Conservation (phyloP, 1,140 invertebrate species). For the Portunus trituberculatus region DNA sequence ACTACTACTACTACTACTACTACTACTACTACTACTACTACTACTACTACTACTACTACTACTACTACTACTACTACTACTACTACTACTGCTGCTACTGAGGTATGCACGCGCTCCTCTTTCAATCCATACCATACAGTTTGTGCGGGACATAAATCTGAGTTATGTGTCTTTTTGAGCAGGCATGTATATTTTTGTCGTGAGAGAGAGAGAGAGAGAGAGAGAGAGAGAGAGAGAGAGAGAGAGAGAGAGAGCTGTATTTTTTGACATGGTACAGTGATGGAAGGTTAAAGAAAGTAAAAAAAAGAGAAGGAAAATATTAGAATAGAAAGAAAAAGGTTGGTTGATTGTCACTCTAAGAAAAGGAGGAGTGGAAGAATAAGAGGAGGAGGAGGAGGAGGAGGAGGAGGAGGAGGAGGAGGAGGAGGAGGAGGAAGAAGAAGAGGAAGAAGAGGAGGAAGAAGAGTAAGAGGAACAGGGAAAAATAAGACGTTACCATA, state of each 20-base stretch:
- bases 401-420: background rate
- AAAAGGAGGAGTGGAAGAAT: background rate
- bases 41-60: conserved; percentile 22
- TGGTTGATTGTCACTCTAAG: too few relatives aligned
- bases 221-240: too few relatives aligned
- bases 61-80: conserved; percentile 22
- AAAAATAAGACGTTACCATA: background rate
- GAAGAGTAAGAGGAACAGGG: background rate
- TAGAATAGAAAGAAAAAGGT: too few relatives aligned
- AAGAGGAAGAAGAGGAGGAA: background rate
- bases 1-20: conserved; percentile 1
- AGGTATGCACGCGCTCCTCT: background rate
- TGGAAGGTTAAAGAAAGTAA: too few relatives aligned
- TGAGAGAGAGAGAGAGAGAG: too few relatives aligned
- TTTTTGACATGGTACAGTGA: too few relatives aligned
- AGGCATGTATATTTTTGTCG: too few relatives aligned
- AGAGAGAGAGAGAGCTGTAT: too few relatives aligned
- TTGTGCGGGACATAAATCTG: too few relatives aligned
- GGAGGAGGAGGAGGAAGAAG: background rate
- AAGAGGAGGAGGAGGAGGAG: background rate
- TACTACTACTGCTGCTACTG: background rate
- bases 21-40: conserved; percentile 9
- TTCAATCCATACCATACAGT: background rate
- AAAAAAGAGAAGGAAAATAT: too few relatives aligned
- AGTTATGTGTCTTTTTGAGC: too few relatives aligned